Base-by-base conservation (phyloP, 2,113 vertebrate genomes). In the Hystrix brachyura region DNA sequence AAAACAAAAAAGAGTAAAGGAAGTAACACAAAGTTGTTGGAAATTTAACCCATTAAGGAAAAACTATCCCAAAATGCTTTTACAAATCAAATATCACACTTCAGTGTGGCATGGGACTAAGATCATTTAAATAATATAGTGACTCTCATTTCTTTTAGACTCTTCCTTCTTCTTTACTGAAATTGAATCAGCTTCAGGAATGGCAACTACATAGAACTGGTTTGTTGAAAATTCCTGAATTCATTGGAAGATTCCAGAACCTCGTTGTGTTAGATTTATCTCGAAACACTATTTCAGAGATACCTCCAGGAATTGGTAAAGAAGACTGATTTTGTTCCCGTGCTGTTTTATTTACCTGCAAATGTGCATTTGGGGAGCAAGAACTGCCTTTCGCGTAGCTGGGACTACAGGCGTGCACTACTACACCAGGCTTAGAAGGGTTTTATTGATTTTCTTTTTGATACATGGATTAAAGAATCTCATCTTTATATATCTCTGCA, bases 221-320 rank as follows among this genome's bases (percentile, higher is more conserved):
- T 38, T 99, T 99, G 94, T 98, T 99, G 97, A 99, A 98, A 96
- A 99, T 99, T 86, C 99, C 99, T 87, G 97, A 98, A 69, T 99
- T 99, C 95, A 98, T 99, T 97, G 99, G 98, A 93, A 99, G 98
- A 97, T 99, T 99, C 98, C 98, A 99, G 46, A 99, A 98, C 60
- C 99, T 99, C 38, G 74, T 99, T 34, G 99, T 99, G 34, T 98
- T 99, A 32, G 99, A 99, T 98, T 98, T 99, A 72, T 99, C 99
- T 62, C 98, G 99, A 78, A 99, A 99, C 67, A 97, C 98, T 23
- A 98, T 99, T 97, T 97, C 98, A 32, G 99, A 99, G 90, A 98
- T 99, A 87, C 99, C 99, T 53, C 98, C 95, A 95, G 99, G 99
- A 98, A 99, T 99, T 0, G 99, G 99, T 99, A 90, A 99, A 99